Percentiles rank a stretch among this genome's conserved stretches.
phyloP scores from a whole-genome alignment of 2,888 invertebrate genomes.

The Nezara viridula region DNA sequence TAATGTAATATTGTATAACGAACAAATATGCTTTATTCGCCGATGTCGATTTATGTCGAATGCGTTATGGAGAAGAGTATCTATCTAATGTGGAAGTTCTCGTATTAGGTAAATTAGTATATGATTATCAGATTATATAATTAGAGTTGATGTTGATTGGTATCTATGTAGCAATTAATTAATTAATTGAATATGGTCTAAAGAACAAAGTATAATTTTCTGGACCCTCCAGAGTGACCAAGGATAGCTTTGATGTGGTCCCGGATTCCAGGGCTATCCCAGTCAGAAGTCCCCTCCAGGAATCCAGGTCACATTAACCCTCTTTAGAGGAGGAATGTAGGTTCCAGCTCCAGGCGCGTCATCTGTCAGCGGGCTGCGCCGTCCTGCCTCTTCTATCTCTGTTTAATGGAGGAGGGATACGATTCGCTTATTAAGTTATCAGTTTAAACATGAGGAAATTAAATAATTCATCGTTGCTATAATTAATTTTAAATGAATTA shows the following conservation, averaged over 20 bases:
- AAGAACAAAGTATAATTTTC: not conserved
- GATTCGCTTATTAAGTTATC: not conserved
- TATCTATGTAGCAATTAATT: too few species aligned
- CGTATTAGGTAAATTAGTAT: too few species aligned
- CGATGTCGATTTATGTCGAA: too few species aligned
- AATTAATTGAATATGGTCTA: not conserved
- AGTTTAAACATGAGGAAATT: not conserved
- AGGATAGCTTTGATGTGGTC: not conserved
- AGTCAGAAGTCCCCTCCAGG: not conserved
- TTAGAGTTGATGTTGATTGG: too few species aligned
- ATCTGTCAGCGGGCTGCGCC: not conserved
- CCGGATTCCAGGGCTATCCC: not conserved
- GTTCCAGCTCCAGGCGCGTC: not conserved
- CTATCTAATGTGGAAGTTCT: too few species aligned
- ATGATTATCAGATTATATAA: too few species aligned
- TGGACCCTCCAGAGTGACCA: not conserved
- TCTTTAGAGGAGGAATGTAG: not conserved
- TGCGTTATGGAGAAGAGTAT: too few species aligned
- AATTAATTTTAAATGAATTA: too few species aligned
- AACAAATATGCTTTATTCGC: too few species aligned
- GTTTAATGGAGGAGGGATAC: not conserved
- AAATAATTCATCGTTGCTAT: too few species aligned
- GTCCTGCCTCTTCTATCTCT: not conserved
- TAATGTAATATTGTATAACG: too few species aligned
- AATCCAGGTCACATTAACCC: slow-evolving; percentile 16